phyloP scores from a whole-genome alignment of 2,888 invertebrate species.

The Geophilus truncorum region DNA sequence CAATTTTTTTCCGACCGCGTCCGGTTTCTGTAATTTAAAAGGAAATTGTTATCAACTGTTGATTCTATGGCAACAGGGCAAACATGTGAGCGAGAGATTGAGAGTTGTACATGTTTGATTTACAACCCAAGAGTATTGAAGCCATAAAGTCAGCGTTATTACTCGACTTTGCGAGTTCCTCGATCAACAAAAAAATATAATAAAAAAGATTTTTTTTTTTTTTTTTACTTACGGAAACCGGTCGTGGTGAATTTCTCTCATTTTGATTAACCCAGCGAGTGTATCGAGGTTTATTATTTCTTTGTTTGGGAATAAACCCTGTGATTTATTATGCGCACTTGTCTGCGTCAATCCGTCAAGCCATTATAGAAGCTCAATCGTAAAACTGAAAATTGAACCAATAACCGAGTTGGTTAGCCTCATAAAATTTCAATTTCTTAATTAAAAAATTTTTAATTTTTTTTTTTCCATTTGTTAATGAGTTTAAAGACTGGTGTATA shows the following conservation, averaged over 20 bases:
- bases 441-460: too few relatives aligned
- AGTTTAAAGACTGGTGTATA: too few relatives aligned
- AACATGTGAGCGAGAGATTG: not conserved
- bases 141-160: not conserved
- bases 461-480: too few relatives aligned
- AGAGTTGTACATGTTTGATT: slow-evolving; percentile 1
- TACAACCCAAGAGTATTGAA: slow-evolving; percentile 7
- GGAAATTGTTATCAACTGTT: not conserved
- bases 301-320: not conserved
- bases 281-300: slow-evolving; percentile 1
- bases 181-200: not conserved
- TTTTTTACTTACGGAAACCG: not conserved
- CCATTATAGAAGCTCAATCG: not conserved
- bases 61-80: slow-evolving; percentile 8
- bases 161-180: not conserved
- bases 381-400: not conserved
- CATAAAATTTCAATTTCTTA: not conserved
- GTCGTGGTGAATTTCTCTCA: not conserved
- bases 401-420: not conserved
- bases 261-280: not conserved
- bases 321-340: not conserved
- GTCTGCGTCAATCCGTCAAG: slow-evolving; percentile 5
- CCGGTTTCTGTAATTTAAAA: not conserved
- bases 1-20: too few relatives aligned
- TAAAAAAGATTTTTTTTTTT: not conserved